Base-by-base conservation (phyloP, 1,140 invertebrate genomes). In the Caenorhabditis inopinata region DNA sequence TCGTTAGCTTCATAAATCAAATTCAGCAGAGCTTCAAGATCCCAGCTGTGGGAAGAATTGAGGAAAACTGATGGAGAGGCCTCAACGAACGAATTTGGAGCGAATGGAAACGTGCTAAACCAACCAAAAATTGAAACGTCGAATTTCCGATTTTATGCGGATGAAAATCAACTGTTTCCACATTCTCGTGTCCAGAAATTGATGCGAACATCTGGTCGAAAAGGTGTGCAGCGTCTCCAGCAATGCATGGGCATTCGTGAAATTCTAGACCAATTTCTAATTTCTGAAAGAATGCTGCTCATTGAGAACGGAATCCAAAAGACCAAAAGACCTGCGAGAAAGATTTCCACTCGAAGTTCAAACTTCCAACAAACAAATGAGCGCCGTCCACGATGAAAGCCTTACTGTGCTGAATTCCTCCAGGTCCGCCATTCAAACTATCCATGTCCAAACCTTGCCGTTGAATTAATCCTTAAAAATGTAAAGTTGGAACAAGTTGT, bases 311-410 rank as follows among this genome's bases (percentile, higher is more conserved):
- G n/a, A n/a, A n/a, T n/a, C n/a, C n/a, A n/a, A n/a, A n/a, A n/a
- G n/a, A n/a, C n/a, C n/a, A n/a, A n/a, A n/a, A n/a, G n/a, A 68
- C 58, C 32, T 68, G 58, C 1, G 58, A 68, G 2, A 68, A 68
- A 18, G 58, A 68, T 38, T 38, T 68, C 58, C 58, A 68, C 11
- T 68, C 58, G 58, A 68, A 68, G 23, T 68, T 68, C 58, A 68
- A 18, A 68, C 58, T 68, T 38, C 58, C 58, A 68, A 68, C 58
- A 21, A 68, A 68, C n/a, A 68, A 68, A 42, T 68, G 58, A 21
- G n/a, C 21, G 27, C 38, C 58, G 23, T 68, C 58, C 0, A 68
- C 25, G 38, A 68, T 68, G n/a, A 68, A 68, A 1, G 58, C 21
- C 23, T 68, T 68, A 68, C 58, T 68, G 32, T 68, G 58, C 21